Percentiles rank a stretch among this genome's conserved stretches.
Evolutionary conservation across 2,113 vertebrate species (phyloP).

Genomic region (Stegastes partitus): DNA sequence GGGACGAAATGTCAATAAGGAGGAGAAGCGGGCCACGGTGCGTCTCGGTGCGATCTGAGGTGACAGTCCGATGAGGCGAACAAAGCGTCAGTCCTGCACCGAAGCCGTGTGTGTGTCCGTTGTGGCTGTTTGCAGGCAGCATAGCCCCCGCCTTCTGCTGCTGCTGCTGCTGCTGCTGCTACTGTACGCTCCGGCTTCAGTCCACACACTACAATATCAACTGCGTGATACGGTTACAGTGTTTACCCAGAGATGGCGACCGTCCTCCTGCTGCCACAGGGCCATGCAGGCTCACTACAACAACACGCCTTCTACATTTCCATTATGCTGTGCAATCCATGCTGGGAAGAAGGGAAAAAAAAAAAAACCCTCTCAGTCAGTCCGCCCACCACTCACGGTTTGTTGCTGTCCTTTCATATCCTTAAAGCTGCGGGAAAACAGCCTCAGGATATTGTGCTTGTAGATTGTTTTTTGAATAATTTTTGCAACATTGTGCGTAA

Average conservation of each 20-base stretch:
- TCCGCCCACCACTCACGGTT: constrained; percentile 36
- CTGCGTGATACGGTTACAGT: constrained; percentile 66
- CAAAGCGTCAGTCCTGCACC: constrained; percentile 67
- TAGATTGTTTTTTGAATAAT: too few relatives aligned
- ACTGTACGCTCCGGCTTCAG: constrained; percentile 54
- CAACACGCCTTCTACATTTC: constrained; percentile 47
- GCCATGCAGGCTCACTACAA: constrained; percentile 41
- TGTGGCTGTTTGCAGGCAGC: constrained; percentile 63
- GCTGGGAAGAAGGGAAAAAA: neutral
- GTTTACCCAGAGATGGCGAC: constrained; percentile 79
- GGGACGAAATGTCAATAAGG: constrained; percentile 25
- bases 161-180: constrained; percentile 43
- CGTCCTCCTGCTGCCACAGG: constrained; percentile 60
- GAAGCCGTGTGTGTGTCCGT: constrained; percentile 59
- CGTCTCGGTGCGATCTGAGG: constrained; percentile 47
- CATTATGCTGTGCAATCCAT: constrained; percentile 13
- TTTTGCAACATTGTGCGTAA: too few relatives aligned
- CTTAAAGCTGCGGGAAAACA: neutral
- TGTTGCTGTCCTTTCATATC: neutral
- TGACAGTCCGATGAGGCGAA: constrained; percentile 66
- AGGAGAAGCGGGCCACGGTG: constrained; percentile 4
- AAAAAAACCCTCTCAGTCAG: constrained; percentile 14
- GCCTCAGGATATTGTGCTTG: neutral
- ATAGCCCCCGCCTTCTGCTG: constrained; percentile 58
- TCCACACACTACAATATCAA: constrained; percentile 56